Conservation (phyloP, 2,113 vertebrate genomes). For the Zeus faber region DNA sequence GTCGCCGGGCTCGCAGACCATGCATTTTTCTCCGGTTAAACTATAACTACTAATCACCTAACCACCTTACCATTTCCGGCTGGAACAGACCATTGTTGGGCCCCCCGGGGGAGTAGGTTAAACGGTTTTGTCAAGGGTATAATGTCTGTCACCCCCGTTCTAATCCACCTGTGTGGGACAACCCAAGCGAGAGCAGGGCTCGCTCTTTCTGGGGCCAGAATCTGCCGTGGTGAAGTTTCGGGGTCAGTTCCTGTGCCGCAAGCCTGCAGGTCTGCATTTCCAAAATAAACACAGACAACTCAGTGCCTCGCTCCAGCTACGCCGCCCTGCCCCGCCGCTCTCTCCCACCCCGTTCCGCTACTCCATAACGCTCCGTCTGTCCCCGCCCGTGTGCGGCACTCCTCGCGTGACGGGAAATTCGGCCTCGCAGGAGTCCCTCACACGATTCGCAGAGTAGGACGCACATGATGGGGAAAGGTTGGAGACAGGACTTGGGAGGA, state of each 20-base stretch:
- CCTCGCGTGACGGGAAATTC: slow-evolving; percentile 50
- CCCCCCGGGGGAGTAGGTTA: slow-evolving; percentile 42
- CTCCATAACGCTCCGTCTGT: slow-evolving; percentile 41
- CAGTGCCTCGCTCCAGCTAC: slow-evolving; percentile 54
- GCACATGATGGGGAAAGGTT: slow-evolving; percentile 31
- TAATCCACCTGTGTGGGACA: slow-evolving; percentile 56
- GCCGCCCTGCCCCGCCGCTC: slow-evolving; percentile 51
- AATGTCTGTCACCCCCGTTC: slow-evolving; percentile 14
- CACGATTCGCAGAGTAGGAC: slow-evolving; percentile 52
- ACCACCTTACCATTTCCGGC: slow-evolving; percentile 69
- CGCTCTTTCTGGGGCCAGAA: slow-evolving; percentile 18
- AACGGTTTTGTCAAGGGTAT: slow-evolving; percentile 25
- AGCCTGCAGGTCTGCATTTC: slow-evolving; percentile 55
- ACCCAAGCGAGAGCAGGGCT: slow-evolving; percentile 22
- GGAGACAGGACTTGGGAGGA: slow-evolving; percentile 23
- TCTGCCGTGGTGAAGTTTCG: slow-evolving; percentile 37
- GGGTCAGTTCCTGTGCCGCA: slow-evolving; percentile 53
- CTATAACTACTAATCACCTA: slow-evolving; percentile 78
- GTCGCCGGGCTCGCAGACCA: slow-evolving; percentile 54
- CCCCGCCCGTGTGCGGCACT: slow-evolving; percentile 18
- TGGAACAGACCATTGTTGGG: slow-evolving; percentile 51
- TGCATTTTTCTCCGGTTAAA: slow-evolving; percentile 79
- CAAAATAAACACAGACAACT: slow-evolving; percentile 76
- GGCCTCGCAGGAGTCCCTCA: slow-evolving; percentile 22
- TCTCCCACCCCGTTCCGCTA: slow-evolving; percentile 23